Evolutionary conservation across 2,888 invertebrate genomes (phyloP), one percentile per base, ranked within the genome.

Genomic region (Athalia circularis): DNA sequence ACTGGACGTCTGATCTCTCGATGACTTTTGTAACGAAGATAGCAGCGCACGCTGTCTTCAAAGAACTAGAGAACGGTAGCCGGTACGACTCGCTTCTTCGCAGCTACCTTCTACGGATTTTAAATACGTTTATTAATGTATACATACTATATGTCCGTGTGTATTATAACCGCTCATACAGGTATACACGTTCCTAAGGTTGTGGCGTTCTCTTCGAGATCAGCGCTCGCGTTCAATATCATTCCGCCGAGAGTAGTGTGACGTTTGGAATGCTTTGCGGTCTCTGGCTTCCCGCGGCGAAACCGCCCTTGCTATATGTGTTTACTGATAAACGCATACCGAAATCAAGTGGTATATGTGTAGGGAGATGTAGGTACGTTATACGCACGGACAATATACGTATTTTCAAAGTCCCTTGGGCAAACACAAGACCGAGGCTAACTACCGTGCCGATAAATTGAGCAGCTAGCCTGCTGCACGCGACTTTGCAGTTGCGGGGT

Each of bases 191-290:
- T 68, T 45, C 11, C 15, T 72, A 8, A 52, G 68, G 68, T 54
- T 54, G 4, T 54, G n/a, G 8, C 54, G 54, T 61, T 57, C 59
- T 72, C 59, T 59, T 57, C 57, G 72, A 72, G 72, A 72, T 72
- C 59, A 72, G 75, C 80, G 76, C 70, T 52, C 67, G 79, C 79
- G 78, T 79, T 75, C 50, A 77, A 77, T 70, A 77, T 80, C 78
- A 54, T 80, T 80, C 80, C 82, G 81, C 84, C 83, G 13, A 13
- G 8, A n/a, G 62, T 62, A 13, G 84, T 79, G 85, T 86, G 88
- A 87, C 87, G 84, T 81, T 83, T 84, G 88, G 88, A 89, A 88
- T 89, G 87, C 88, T 89, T 89, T 88, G 85, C 83, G 67, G 77
- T 29, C 29, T 29, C 81, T 77, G 59, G 59, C 47, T 81, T 79